Percentiles rank a stretch among this genome's conserved stretches.
Conservation (phyloP, 2,797 vertebrate genomes). For the Mormyrus proboscirostris region DNA sequence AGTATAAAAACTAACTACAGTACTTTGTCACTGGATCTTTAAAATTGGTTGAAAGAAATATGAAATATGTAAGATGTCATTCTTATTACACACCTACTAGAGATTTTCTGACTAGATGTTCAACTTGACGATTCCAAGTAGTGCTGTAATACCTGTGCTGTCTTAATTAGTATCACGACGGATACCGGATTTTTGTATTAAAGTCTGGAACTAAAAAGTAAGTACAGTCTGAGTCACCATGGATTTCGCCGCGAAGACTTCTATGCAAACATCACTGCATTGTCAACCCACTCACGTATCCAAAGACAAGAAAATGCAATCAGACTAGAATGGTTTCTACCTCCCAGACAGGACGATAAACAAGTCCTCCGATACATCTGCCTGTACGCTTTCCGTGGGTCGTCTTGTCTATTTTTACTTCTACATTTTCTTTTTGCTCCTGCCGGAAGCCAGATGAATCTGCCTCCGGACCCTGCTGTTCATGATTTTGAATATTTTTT, state of each 20-base stretch:
- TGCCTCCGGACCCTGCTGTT: neutral
- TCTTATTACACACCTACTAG: neutral
- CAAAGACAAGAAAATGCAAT: conserved; percentile 2
- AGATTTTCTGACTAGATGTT: neutral
- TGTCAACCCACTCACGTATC: neutral
- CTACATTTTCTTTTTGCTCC: neutral
- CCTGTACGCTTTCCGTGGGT: neutral
- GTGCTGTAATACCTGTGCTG: neutral
- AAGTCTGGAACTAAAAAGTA: neutral
- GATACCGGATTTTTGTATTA: neutral
- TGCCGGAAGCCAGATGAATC: neutral
- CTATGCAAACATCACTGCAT: neutral
- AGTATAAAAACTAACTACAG: neutral
- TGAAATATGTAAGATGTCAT: neutral
- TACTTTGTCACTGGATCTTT: neutral
- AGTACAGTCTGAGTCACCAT: neutral
- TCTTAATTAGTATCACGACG: neutral
- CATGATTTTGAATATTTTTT: neutral
- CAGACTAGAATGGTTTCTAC: neutral
- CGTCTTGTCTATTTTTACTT: neutral
- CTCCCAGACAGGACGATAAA: neutral
- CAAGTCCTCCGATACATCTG: neutral
- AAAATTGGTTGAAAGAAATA: neutral
- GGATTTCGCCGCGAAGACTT: neutral
- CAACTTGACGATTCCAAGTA: neutral